Conservation (phyloP, 2,797 vertebrate genomes). For the Chelidonichthys spinosus region DNA sequence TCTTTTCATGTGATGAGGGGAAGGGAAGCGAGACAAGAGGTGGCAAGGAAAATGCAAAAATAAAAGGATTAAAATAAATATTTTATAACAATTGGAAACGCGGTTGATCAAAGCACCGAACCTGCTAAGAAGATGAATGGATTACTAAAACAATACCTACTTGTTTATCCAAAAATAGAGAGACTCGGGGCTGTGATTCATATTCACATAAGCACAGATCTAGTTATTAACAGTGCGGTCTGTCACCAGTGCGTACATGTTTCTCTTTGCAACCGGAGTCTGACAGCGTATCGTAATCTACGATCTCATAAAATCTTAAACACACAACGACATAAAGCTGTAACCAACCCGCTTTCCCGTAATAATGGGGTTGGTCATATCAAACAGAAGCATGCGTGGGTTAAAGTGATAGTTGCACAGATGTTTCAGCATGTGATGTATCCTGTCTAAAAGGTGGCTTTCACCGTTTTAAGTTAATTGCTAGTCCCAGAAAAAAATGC, state of each 20-base stretch:
- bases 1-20: no score
- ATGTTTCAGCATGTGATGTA: background rate
- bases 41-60: no score
- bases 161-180: background rate
- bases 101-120: background rate
- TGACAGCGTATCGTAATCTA: constrained; percentile 4
- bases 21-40: no score
- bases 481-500: background rate
- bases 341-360: constrained; percentile 2
- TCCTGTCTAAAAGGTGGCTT: background rate
- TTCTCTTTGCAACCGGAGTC: constrained; percentile 2
- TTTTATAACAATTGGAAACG: background rate
- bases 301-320: constrained; percentile 23
- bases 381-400: background rate
- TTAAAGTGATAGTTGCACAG: constrained; percentile 1
- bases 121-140: background rate
- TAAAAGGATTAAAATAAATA: no score
- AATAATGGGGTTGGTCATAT: constrained; percentile 12
- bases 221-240: background rate
- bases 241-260: background rate
- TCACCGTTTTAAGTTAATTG: constrained; percentile 4
- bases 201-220: background rate
- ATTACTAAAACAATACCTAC: background rate
- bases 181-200: background rate
- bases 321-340: constrained; percentile 15